Conservation (phyloP, 1,140 invertebrate species). For the Magallana ariakensis region DNA sequence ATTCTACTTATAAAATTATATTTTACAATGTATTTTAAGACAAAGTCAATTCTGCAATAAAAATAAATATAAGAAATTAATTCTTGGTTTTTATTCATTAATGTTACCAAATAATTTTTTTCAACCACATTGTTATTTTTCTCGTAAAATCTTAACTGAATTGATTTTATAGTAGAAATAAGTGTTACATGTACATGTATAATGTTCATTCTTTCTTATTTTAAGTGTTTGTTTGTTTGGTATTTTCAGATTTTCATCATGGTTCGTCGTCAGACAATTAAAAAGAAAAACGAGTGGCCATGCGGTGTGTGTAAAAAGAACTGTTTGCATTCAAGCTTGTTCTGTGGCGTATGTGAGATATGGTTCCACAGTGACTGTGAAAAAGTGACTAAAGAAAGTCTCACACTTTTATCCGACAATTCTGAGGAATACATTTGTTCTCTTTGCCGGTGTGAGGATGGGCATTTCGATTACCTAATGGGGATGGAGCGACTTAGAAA, state of each 20-base stretch:
- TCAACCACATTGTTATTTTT: no score
- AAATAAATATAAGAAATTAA: no score
- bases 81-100: no score
- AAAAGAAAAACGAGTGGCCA: constrained; percentile 17
- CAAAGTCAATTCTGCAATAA: no score
- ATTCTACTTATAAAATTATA: not conserved
- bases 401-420: constrained; percentile 2
- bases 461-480: constrained; percentile 3
- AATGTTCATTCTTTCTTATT: no score
- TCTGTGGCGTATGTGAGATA: constrained; percentile 5
- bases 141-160: no score
- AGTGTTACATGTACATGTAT: no score
- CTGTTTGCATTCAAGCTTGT: not conserved
- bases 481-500: constrained; percentile 15
- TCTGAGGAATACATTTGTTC: constrained; percentile 39
- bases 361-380: constrained; percentile 37
- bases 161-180: no score
- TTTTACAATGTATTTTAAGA: no score
- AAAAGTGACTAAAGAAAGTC: not conserved
- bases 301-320: not conserved
- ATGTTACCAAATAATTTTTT: no score
- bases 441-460: constrained; percentile 3
- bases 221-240: no score
- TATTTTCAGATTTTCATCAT: not conserved
- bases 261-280: not conserved